Conservation (phyloP, 2,797 vertebrate genomes). For the Bovichtus diacanthus region DNA sequence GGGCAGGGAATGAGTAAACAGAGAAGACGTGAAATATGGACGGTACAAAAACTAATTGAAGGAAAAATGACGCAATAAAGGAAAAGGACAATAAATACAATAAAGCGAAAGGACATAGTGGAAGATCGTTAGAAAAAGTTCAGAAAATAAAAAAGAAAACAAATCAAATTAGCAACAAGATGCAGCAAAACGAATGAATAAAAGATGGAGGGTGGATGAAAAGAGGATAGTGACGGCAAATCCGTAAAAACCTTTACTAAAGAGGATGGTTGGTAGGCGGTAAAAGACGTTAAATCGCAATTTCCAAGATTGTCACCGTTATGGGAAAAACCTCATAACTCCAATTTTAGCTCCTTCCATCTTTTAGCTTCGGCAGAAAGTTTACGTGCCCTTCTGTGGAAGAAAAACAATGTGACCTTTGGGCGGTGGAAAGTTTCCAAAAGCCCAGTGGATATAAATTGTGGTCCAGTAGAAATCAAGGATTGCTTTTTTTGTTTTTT, state of each 20-base stretch:
- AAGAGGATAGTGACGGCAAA: neutral
- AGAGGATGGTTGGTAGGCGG: slow-evolving; percentile 3
- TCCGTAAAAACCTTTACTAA: slow-evolving; percentile 1
- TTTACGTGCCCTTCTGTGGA: neutral
- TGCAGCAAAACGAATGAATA: slow-evolving; percentile 14
- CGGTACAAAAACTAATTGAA: neutral
- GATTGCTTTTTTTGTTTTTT: neutral
- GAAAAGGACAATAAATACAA: too few species aligned
- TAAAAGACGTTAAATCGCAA: slow-evolving; percentile 10
- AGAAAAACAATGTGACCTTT: slow-evolving; percentile 15
- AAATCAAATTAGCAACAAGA: neutral
- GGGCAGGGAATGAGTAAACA: neutral
- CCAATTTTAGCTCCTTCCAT: neutral
- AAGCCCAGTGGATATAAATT: neutral
- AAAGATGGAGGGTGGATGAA: slow-evolving; percentile 6
- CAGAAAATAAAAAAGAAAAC: neutral
- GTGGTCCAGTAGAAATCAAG: neutral
- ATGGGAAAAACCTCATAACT: neutral
- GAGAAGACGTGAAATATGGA: neutral
- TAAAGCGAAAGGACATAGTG: neutral
- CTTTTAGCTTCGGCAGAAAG: neutral
- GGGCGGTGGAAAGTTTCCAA: neutral
- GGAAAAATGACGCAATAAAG: neutral
- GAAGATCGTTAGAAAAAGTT: neutral
- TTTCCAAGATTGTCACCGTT: slow-evolving; percentile 9